Conservation (phyloP, 2,888 invertebrate species). For the Aquatica leii region DNA sequence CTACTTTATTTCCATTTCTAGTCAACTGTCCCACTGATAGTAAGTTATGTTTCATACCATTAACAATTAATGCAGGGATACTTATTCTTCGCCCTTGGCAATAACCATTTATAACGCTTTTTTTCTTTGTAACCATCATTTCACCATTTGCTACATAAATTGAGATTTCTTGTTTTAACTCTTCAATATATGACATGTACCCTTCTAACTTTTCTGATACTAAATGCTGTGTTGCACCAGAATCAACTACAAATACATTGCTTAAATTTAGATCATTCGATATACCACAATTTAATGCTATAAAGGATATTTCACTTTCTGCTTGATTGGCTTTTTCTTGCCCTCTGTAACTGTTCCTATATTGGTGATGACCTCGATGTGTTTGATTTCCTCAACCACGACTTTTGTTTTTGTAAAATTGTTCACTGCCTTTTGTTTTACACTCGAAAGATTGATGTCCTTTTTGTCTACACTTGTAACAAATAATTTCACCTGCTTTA, state of each 20-base stretch:
- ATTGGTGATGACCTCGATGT: too few relatives aligned
- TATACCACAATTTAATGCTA: too few relatives aligned
- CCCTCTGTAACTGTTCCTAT: not conserved
- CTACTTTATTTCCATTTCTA: not conserved
- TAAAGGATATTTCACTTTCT: not conserved
- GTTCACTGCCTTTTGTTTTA: not conserved
- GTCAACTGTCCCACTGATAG: not conserved
- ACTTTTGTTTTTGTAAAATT: not conserved
- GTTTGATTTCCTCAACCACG: too few relatives aligned
- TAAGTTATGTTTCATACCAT: not conserved
- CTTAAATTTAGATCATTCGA: too few relatives aligned
- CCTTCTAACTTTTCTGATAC: not conserved
- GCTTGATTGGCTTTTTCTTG: not conserved
- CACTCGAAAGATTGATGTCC: constrained; percentile 1
- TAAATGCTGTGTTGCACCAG: not conserved
- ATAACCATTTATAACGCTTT: too few relatives aligned
- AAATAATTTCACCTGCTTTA: not conserved
- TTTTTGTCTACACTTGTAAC: not conserved
- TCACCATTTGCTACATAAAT: not conserved
- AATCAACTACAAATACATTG: too few relatives aligned
- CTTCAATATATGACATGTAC: too few relatives aligned
- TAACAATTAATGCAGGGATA: too few relatives aligned
- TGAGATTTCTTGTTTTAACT: too few relatives aligned
- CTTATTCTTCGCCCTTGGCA: not conserved
- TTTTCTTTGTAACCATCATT: not conserved